Conservation (phyloP, 2,888 invertebrate species). For the Sphaerophoria taeniata region DNA sequence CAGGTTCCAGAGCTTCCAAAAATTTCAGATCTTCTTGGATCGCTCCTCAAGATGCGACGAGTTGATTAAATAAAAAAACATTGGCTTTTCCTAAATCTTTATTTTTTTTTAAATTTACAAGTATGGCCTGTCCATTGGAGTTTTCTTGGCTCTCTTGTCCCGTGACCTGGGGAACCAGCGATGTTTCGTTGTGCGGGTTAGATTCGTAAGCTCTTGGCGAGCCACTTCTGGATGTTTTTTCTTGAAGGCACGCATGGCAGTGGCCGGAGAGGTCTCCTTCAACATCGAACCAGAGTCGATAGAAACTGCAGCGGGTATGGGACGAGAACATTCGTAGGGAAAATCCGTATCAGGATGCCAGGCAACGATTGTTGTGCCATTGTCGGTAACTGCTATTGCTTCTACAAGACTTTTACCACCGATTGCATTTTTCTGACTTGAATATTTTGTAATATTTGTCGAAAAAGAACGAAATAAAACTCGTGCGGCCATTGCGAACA, state of each 20-base stretch:
- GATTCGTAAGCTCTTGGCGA: too few relatives aligned
- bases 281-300: too few relatives aligned
- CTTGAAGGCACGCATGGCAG: too few relatives aligned
- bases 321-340: constrained; percentile 95
- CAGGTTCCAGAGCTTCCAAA: constrained; percentile 79
- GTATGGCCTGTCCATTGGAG: too few relatives aligned
- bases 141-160: too few relatives aligned
- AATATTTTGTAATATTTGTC: constrained; percentile 76
- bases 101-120: constrained; percentile 84
- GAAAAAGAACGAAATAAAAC: constrained; percentile 78
- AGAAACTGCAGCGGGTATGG: too few relatives aligned
- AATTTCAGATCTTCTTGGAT: constrained; percentile 92
- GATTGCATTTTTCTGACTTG: constrained; percentile 77
- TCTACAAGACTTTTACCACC: constrained; percentile 80
- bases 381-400: constrained; percentile 88
- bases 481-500: constrained; percentile 61
- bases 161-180: too few relatives aligned
- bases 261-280: too few relatives aligned
- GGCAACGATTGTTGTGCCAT: constrained; percentile 91
- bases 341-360: constrained; percentile 92
- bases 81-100: not conserved
- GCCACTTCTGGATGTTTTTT: too few relatives aligned
- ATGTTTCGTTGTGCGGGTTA: too few relatives aligned
- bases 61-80: constrained; percentile 85
- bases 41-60: constrained; percentile 91